phyloP scores from a whole-genome alignment of 2,113 vertebrate genomes.

The Xenopus borealis region DNA sequence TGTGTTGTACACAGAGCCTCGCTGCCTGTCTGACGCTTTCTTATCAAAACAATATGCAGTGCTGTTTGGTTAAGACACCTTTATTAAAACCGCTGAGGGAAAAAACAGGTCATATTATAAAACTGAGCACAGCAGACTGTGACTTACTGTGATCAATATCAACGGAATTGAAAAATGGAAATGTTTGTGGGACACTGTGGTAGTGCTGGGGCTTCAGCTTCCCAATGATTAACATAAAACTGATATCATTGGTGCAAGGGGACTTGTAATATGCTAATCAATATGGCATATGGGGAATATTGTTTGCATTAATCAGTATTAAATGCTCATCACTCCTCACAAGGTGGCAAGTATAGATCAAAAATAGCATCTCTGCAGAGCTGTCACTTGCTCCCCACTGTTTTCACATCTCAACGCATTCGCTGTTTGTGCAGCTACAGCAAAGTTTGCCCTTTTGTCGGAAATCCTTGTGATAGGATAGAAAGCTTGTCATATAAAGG shows the following conservation, averaged over 20 bases:
- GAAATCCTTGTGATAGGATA: background rate
- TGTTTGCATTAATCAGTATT: conserved; percentile 46
- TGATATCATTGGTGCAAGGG: conserved; percentile 41
- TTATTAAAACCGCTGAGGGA: conserved; percentile 38
- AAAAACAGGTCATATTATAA: conserved; percentile 44
- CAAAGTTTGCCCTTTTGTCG: background rate
- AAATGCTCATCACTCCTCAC: conserved; percentile 33
- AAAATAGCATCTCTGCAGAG: conserved; percentile 23
- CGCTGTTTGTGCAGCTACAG: background rate
- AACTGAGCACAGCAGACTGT: conserved; percentile 31
- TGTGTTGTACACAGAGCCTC: too few relatives aligned
- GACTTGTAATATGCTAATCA: conserved; percentile 42
- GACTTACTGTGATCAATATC: conserved; percentile 41
- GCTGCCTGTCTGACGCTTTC: conserved; percentile 20
- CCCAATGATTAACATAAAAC: conserved; percentile 34
- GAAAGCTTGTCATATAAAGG: too few relatives aligned
- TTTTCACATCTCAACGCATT: conserved; percentile 29
- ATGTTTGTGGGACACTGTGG: conserved; percentile 26
- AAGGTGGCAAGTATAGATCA: conserved; percentile 34
- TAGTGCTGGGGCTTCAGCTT: conserved; percentile 4
- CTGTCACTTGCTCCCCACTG: conserved; percentile 6
- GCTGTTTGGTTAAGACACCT: conserved; percentile 42
- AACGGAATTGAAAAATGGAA: conserved; percentile 45
- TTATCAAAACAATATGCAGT: conserved; percentile 43
- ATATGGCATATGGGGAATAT: conserved; percentile 30